Percentiles rank a stretch among this genome's conserved stretches.
These are phyloP conservation scores for Conger conger DNA, from an alignment of 2,113 vertebrate genomes.

Conservation along the genomic window DNA sequence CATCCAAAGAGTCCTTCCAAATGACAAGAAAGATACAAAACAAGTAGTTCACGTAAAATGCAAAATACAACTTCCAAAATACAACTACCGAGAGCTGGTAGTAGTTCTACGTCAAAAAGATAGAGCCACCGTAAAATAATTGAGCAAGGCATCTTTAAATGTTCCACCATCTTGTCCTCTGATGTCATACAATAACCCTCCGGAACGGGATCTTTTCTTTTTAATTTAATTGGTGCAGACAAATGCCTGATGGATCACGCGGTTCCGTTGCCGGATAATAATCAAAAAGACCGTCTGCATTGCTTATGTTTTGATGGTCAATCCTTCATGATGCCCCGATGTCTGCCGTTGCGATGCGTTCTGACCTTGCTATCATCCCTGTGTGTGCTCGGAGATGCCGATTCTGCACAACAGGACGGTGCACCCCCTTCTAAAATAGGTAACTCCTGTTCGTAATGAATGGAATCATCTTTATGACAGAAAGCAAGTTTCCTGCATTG, in stretches of 20 bases:
- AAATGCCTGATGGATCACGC: conserved; percentile 9
- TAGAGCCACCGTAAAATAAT: neutral
- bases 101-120: no score
- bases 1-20: neutral
- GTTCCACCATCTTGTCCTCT: neutral
- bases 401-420: conserved; percentile 59
- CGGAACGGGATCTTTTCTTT: conserved; percentile 18
- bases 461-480: neutral
- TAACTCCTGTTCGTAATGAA: conserved; percentile 14
- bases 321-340: conserved; percentile 18
- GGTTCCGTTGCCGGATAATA: conserved; percentile 20
- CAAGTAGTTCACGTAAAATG: no score
- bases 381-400: conserved; percentile 46
- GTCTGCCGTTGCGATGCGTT: conserved; percentile 6
- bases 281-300: neutral
- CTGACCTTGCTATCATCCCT: conserved; percentile 12
- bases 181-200: conserved; percentile 10
- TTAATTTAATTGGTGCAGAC: conserved; percentile 25
- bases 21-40: neutral
- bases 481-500: neutral
- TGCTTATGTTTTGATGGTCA: neutral
- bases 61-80: no score
- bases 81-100: no score
- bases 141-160: neutral
- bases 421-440: conserved; percentile 74